Evolutionary conservation across 2,888 invertebrate genomes (phyloP), one percentile per base, ranked within the genome.

Genomic region (Cataglyphis rosenhaueri): DNA sequence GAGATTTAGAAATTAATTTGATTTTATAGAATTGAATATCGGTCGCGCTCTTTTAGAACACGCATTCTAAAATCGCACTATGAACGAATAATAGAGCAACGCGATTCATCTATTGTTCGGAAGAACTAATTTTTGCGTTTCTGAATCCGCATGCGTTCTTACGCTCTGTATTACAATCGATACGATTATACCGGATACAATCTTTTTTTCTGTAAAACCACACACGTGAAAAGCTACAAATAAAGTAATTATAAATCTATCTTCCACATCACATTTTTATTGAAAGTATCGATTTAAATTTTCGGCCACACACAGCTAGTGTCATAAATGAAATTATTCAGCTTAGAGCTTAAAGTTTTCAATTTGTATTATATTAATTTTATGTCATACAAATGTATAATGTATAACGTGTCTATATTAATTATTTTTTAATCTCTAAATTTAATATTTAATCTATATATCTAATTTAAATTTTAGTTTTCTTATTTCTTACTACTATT

Each of bases 191-290:
- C 91, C 87, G 92, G 91, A 91, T 91, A 92, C 87, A 89, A 93
- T 88, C 84, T 85, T 92, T 93, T 74, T 92, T 93, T 92, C 92
- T 93, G 93, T 93, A 93, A 93, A 93, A 92, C 89, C 90, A 92
- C 88, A 90, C 92, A 92, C 91, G 91, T 92, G 92, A 92, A 92
- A 93, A 91, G 90, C 91, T 93, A 90, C 91, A 93, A 94, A 94
- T 94, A 94, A 94, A 94, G 91, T 93, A 90, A 94, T 93, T 93
- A 93, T 87, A 92, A 94, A 91, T 93, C 92, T 94, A 91, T 92
- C 85, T 73, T 59, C 55, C 79, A 66, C 29, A n/a, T 81, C 38
- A 59, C 44, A 82, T 62, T 21, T 88, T 87, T 86, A 89, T 86
- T 87, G 74, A 52, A 75, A 55, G 10, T 3, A n/a, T 52, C 12